phyloP scores from a whole-genome alignment of 2,113 vertebrate species.

The Arenaria interpres region DNA sequence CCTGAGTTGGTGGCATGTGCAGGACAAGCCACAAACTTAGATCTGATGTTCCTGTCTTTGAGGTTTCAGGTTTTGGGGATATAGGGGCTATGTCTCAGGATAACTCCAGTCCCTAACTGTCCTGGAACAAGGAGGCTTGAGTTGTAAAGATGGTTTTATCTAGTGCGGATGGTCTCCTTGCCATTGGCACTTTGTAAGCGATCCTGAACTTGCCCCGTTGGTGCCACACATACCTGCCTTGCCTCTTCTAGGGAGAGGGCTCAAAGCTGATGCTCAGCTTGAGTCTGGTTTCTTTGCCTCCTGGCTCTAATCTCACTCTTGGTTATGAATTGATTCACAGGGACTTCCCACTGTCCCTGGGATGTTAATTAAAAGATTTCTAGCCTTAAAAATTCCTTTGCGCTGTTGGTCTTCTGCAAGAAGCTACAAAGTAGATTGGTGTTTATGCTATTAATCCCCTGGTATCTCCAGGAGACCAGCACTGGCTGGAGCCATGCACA shows the following conservation, averaged over 20 bases:
- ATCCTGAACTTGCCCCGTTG: not conserved
- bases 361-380: not conserved
- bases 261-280: not conserved
- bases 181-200: fast-evolving
- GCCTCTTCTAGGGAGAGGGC: not conserved
- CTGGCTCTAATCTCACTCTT: not conserved
- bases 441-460: not conserved
- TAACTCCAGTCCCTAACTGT: not conserved
- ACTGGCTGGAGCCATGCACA: not conserved
- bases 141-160: not conserved
- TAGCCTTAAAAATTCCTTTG: not conserved
- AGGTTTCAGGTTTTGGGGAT: not conserved
- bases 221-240: not conserved
- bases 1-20: not conserved
- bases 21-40: not conserved
- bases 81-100: not conserved
- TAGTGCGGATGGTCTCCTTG: not conserved
- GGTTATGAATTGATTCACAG: not conserved
- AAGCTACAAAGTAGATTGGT: not conserved
- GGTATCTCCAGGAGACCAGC: not conserved
- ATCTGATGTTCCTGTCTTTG: not conserved
- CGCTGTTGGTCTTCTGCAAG: not conserved
- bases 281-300: not conserved
- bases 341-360: not conserved
- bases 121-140: not conserved